These are phyloP conservation scores for Paguma larvata DNA, from an alignment of 2,797 vertebrate species.

Conservation along the genomic window DNA sequence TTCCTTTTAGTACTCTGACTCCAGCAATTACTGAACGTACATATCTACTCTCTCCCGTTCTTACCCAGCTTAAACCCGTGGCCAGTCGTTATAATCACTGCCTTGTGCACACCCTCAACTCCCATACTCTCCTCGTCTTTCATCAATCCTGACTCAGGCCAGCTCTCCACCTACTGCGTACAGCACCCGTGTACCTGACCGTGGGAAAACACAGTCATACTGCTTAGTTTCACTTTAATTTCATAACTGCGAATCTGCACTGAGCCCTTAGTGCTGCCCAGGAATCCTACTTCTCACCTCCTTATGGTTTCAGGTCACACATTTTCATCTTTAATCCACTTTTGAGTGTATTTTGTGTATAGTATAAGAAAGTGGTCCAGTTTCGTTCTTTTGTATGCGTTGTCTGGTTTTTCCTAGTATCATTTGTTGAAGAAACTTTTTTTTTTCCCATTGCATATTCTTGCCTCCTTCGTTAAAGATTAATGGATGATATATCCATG, in stretches of 20 bases:
- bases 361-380: background rate
- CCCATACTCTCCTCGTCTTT: background rate
- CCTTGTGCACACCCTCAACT: background rate
- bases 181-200: background rate
- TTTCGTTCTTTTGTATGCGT: background rate
- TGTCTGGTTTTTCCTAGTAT: background rate
- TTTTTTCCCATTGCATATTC: background rate
- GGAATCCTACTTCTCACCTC: background rate
- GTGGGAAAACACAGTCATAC: background rate
- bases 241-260: background rate
- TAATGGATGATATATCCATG: background rate
- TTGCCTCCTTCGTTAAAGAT: background rate
- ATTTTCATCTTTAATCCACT: background rate
- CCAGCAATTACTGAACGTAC: background rate
- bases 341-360: background rate
- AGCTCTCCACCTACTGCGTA: background rate
- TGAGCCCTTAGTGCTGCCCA: background rate
- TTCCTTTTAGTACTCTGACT: background rate
- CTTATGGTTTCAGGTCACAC: background rate
- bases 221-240: conserved; percentile 36
- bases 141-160: background rate
- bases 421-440: background rate
- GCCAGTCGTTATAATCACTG: background rate
- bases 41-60: background rate
- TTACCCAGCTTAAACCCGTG: background rate